Evolutionary conservation across 2,888 invertebrate species (phyloP), one percentile per base, ranked within the genome.

Genomic region (Rhimphoctona megacephalus): DNA sequence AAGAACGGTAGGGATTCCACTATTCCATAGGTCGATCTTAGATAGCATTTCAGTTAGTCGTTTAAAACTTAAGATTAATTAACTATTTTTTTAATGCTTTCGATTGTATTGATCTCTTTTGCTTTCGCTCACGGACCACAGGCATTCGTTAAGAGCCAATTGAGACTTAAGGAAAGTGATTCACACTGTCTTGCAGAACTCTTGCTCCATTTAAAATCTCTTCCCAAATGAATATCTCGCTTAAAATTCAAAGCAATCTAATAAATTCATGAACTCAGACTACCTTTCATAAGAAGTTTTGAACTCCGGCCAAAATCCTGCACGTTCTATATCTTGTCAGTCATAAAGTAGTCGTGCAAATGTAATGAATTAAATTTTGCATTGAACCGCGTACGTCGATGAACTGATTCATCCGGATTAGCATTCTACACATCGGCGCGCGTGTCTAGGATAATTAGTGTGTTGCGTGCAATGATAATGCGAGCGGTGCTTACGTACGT

Each of bases 1-100:
- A 0, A 96, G 96, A 94, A 96, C 97, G 95, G 97, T 97, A 93
- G 96, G 97, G 97, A 6, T 43, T 78, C 30, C 6, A 49, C 2
- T 30, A 49, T 49, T 70, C 22, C 17, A 5, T 49, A 54, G 54
- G 14, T 36, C 7, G 6, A 19, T 54, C 54, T 14, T 11, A n/a
- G 22, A 52, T 73, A 9, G 17, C 14, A n/a, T 36, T 54, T 54
- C 0, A 54, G n/a, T 73, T 33, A 22, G n/a, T 54, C 25, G 4
- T 22, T 46, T 17, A 70, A 7, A 14, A 46, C 9, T 46, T 36
- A 17, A 4, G 66, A 3, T 1, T 11, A 46, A n/a, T 30, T 33
- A 19, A 52, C 5, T 25, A 7, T 19, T 30, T 30, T n/a, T 30
- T 9, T 19, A n/a, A 72, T 54, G 8, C 7, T 54, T 52, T 22